Conservation (phyloP, 2,797 vertebrate genomes). For the Platyrinchus mystaceus region DNA sequence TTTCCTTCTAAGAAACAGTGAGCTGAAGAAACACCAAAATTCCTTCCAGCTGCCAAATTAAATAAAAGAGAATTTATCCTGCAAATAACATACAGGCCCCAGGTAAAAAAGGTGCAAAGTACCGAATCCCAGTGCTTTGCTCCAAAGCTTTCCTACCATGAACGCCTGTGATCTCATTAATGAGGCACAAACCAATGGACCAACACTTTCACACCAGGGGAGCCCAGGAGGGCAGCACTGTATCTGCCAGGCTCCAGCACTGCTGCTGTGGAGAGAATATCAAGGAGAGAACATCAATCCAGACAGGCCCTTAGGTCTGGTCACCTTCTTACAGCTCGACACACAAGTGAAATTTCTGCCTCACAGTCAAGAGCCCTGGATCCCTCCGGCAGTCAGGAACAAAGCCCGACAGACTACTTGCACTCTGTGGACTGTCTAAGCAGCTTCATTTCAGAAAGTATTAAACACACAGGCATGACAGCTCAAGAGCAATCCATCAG, state of each 20-base stretch:
- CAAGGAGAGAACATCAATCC: neutral
- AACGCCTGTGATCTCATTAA: neutral
- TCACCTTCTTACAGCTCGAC: neutral
- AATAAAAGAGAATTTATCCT: neutral
- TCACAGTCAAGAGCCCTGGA: neutral
- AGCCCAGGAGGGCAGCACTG: neutral
- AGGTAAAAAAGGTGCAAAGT: neutral
- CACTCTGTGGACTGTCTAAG: neutral
- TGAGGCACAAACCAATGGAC: neutral
- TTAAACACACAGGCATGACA: neutral
- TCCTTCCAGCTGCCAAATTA: neutral
- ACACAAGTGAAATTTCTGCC: neutral
- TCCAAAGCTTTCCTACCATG: neutral
- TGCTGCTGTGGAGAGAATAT: neutral
- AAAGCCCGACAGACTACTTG: neutral
- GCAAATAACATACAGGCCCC: neutral
- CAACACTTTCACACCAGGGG: neutral
- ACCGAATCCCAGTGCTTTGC: neutral
- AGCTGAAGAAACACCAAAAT: neutral
- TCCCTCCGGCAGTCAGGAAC: neutral
- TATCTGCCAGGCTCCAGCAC: neutral
- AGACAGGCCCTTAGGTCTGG: neutral
- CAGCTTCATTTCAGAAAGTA: neutral
- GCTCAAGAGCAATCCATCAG: neutral
- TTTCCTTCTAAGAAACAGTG: neutral